Conservation (phyloP, 1,140 invertebrate genomes). For the Aporrectodea caliginosa region DNA sequence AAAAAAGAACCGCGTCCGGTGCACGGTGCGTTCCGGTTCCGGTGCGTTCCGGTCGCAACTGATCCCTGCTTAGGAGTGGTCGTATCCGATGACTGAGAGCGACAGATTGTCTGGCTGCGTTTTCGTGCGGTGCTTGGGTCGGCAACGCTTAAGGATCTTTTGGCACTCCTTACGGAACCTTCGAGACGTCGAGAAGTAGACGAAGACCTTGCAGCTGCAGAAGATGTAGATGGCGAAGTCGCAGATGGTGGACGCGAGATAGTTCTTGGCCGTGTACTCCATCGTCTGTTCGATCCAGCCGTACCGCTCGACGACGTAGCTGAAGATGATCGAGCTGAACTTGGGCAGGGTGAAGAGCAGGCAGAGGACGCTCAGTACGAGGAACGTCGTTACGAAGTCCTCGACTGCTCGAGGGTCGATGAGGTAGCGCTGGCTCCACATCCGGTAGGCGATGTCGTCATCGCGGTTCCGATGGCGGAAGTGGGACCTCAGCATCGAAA, state of each 20-base stretch:
- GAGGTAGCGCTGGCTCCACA: slow-evolving; percentile 24
- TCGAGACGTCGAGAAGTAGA: slow-evolving; percentile 37
- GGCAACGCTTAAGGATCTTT: background rate
- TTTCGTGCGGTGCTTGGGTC: background rate
- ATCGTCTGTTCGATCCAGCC: slow-evolving; percentile 23
- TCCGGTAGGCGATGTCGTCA: background rate
- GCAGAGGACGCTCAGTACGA: slow-evolving; percentile 21
- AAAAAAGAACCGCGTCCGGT: too few relatives aligned
- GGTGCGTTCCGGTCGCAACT: too few relatives aligned
- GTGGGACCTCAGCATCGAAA: slow-evolving; percentile 22
- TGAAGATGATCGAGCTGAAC: slow-evolving; percentile 17
- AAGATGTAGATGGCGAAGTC: slow-evolving; percentile 36
- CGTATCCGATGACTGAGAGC: background rate
- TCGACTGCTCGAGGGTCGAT: slow-evolving; percentile 29
- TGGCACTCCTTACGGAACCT: slow-evolving; percentile 34
- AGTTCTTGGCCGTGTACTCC: slow-evolving; percentile 13
- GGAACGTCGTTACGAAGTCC: slow-evolving; percentile 20
- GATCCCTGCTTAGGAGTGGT: background rate
- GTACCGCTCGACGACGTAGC: slow-evolving; percentile 6
- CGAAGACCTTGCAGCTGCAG: slow-evolving; percentile 39
- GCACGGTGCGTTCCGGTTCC: too few relatives aligned
- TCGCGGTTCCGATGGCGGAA: slow-evolving; percentile 5
- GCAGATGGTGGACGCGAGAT: slow-evolving; percentile 26
- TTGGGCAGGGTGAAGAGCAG: slow-evolving; percentile 26
- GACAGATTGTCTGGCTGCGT: background rate